Evolutionary conservation across 2,797 vertebrate species (phyloP).

Genomic region (Diceros bicornis): DNA sequence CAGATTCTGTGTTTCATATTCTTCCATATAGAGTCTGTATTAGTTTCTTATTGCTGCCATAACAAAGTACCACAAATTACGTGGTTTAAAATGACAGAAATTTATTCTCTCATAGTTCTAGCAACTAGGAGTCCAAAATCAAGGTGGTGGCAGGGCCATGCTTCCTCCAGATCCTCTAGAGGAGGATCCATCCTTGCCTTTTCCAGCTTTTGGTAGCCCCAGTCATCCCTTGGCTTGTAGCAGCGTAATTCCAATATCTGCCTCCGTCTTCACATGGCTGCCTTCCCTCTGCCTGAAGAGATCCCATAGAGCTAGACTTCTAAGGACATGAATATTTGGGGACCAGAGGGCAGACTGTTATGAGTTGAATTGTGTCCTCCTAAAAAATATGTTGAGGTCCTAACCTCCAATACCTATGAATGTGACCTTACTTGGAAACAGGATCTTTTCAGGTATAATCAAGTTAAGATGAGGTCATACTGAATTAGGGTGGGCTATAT

Average conservation of each 20-base stretch:
- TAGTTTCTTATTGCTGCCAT: background rate
- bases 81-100: background rate
- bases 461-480: background rate
- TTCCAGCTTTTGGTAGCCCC: background rate
- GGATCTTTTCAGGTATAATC: constrained; percentile 7
- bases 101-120: background rate
- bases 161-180: background rate
- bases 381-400: background rate
- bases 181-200: background rate
- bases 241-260: background rate
- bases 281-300: background rate
- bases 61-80: background rate
- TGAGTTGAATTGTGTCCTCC: background rate
- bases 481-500: background rate
- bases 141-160: background rate
- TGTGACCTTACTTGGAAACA: constrained; percentile 19
- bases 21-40: background rate
- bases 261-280: background rate
- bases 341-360: background rate
- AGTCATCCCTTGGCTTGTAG: background rate
- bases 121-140: background rate
- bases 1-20: background rate
- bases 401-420: background rate
- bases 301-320: background rate
- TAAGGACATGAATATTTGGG: background rate